Percentiles rank a stretch among this genome's conserved stretches.
Evolutionary conservation across 2,113 vertebrate genomes (phyloP).

Genomic region (Mobula hypostoma): DNA sequence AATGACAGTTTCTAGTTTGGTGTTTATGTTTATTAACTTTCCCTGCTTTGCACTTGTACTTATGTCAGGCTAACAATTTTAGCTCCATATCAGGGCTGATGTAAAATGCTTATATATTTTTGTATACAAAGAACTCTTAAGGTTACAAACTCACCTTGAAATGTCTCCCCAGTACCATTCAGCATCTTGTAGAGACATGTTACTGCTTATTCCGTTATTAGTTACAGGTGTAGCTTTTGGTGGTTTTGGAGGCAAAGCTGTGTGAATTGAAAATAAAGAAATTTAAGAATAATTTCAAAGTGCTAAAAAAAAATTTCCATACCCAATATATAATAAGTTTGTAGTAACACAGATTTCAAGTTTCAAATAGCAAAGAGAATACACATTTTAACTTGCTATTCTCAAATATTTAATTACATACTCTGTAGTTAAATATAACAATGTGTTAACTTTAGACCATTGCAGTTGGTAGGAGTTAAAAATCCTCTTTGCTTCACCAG

Average conservation of each 20-base stretch:
- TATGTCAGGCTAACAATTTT: no score
- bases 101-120: not conserved
- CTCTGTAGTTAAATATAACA: not conserved
- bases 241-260: constrained; percentile 96
- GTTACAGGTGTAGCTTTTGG: constrained; percentile 78
- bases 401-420: not conserved
- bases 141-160: constrained; percentile 68
- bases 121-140: not conserved
- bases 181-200: constrained; percentile 94
- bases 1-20: not conserved
- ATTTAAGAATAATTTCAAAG: constrained; percentile 41
- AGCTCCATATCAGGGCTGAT: not conserved
- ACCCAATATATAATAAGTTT: constrained; percentile 42
- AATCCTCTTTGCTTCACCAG: not conserved
- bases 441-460: not conserved
- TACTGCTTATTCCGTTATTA: constrained; percentile 97
- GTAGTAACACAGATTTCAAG: constrained; percentile 32
- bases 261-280: constrained; percentile 42
- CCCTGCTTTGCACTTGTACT: not conserved
- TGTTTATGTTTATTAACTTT: not conserved
- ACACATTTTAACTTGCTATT: not conserved
- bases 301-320: constrained; percentile 39
- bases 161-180: constrained; percentile 99
- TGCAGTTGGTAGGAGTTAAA: not conserved
- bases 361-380: not conserved